These are phyloP conservation scores for Antheraea assamensis DNA, from an alignment of 2,888 invertebrate genomes.

Conservation along the genomic window DNA sequence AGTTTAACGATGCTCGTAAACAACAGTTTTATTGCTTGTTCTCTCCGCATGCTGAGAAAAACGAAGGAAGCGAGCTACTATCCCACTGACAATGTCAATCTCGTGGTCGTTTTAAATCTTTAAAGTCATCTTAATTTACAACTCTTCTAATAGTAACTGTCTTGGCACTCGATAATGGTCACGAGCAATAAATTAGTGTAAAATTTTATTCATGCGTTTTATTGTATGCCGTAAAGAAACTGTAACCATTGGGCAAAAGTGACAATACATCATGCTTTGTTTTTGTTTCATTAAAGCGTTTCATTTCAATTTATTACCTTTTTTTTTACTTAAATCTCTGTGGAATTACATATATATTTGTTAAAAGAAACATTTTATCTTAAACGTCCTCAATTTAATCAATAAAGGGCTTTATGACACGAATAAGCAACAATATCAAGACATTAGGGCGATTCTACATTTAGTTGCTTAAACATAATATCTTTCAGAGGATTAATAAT, in stretches of 20 bases:
- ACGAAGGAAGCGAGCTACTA: conserved; percentile 18
- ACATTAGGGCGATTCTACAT: not conserved
- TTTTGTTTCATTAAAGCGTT: not conserved
- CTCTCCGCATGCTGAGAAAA: conserved; percentile 24
- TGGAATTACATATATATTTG: no score
- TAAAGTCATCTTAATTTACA: conserved; percentile 22
- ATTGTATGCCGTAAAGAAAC: not conserved
- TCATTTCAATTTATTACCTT: not conserved
- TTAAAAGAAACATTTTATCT: no score
- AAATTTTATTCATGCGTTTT: not conserved
- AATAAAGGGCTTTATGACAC: not conserved
- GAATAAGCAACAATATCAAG: not conserved
- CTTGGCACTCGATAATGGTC: conserved; percentile 13
- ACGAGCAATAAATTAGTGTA: not conserved
- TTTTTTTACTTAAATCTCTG: no score
- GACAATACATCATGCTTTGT: not conserved
- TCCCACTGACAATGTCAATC: conserved; percentile 24
- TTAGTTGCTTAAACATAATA: not conserved
- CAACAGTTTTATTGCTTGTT: conserved; percentile 59
- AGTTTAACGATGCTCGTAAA: conserved; percentile 69
- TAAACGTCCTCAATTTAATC: no score
- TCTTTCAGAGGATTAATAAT: not conserved
- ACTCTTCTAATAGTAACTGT: conserved; percentile 16
- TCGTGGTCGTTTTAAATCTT: conserved; percentile 22
- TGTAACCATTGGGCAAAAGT: not conserved